phyloP scores from a whole-genome alignment of 2,888 invertebrate species.

The Adineta ricciae region DNA sequence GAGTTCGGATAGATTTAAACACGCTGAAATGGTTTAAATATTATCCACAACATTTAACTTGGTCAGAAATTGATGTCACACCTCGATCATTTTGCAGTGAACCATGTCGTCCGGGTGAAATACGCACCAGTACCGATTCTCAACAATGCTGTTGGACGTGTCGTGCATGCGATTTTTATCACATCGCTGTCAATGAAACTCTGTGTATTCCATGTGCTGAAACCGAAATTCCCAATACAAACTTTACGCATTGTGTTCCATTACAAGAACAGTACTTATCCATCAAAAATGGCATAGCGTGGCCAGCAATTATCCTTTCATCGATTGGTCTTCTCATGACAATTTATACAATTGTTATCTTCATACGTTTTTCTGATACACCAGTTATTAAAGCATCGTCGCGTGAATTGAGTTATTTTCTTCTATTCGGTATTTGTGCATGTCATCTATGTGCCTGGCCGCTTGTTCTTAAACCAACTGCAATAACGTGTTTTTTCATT shows the following conservation, averaged over 20 bases:
- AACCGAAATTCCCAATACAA: background rate
- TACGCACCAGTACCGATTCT: background rate
- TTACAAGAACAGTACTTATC: background rate
- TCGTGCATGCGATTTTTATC: background rate
- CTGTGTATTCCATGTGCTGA: background rate
- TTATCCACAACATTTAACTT: background rate
- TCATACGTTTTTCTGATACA: slow-evolving; percentile 56
- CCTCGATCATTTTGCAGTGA: slow-evolving; percentile 14
- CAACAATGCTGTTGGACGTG: slow-evolving; percentile 20
- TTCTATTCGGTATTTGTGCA: slow-evolving; percentile 59
- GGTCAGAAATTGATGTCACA: background rate
- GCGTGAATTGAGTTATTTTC: slow-evolving; percentile 65
- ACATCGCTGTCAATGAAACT: background rate
- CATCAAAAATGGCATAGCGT: background rate
- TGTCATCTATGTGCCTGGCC: slow-evolving; percentile 60
- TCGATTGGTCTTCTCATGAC: slow-evolving; percentile 58
- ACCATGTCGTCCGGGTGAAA: background rate
- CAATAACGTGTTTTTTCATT: slow-evolving; percentile 59
- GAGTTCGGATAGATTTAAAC: background rate
- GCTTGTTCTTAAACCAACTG: slow-evolving; percentile 59
- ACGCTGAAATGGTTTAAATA: slow-evolving; percentile 1
- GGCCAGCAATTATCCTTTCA: slow-evolving; percentile 55
- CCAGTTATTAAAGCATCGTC: slow-evolving; percentile 70
- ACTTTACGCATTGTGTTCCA: background rate
- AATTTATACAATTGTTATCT: slow-evolving; percentile 58